A percentile compares a stretch with the other conserved stretches of the same genome.
Conservation (phyloP, 2,113 vertebrate species). For the Oreochromis tanganicae region DNA sequence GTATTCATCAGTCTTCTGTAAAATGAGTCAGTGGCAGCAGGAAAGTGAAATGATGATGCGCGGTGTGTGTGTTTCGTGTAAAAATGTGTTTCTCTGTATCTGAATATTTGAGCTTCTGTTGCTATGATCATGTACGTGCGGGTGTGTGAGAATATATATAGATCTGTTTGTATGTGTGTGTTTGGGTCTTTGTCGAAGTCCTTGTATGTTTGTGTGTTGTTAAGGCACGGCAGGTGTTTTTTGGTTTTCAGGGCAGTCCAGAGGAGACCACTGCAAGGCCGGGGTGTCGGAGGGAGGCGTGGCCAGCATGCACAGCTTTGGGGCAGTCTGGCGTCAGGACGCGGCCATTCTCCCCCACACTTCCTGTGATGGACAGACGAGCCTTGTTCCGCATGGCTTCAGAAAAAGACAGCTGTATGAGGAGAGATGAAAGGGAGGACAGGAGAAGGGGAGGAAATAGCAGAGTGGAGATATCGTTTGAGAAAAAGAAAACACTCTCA, state of each 20-base stretch:
- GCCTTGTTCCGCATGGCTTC: conserved; percentile 99
- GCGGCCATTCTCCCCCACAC: conserved; percentile 91
- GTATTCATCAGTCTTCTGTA: conserved; percentile 28
- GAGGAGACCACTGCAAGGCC: conserved; percentile 97
- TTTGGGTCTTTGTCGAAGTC: conserved; percentile 22
- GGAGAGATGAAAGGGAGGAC: conserved; percentile 47
- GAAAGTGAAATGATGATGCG: conserved; percentile 43
- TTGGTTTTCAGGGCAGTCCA: conserved; percentile 98
- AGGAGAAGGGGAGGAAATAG: conserved; percentile 12
- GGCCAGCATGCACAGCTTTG: conserved; percentile 89
- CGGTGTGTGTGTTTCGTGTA: conserved; percentile 25
- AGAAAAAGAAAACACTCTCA: not conserved
- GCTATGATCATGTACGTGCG: not conserved
- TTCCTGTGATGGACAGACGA: conserved; percentile 96
- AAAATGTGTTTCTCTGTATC: conserved; percentile 30
- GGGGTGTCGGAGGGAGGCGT: conserved; percentile 86
- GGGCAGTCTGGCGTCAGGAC: conserved; percentile 95
- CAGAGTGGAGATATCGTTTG: conserved; percentile 3
- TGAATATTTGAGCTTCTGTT: conserved; percentile 50
- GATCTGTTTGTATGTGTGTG: not conserved
- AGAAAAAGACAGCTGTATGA: conserved; percentile 88
- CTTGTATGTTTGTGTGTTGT: conserved; percentile 66
- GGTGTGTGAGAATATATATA: not conserved
- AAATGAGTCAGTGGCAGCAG: conserved; percentile 55
- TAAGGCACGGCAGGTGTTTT: conserved; percentile 99